These are phyloP conservation scores for Drosophila phalerata DNA, from an alignment of 2,888 invertebrate genomes.

Conservation along the genomic window DNA sequence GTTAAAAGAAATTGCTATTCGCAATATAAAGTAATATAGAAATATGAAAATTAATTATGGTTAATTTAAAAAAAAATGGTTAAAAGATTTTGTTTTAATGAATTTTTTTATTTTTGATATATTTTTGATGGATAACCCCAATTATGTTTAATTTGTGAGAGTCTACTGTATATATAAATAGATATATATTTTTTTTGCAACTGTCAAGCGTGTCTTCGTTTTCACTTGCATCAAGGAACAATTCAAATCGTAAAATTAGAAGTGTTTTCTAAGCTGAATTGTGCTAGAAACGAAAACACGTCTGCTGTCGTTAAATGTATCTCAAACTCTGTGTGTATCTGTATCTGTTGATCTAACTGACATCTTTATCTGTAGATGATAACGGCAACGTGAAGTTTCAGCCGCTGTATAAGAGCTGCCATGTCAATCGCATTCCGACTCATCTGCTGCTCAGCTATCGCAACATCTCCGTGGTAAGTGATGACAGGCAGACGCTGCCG, in stretches of 20 bases:
- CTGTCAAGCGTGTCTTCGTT: constrained; percentile 5
- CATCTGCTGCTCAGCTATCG: constrained; percentile 90
- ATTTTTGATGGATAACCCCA: no score
- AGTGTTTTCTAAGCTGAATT: constrained; percentile 3
- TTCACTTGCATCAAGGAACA: background rate
- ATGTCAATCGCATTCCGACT: constrained; percentile 89
- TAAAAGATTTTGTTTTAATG: no score
- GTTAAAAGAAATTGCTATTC: no score
- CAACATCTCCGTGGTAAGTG: constrained; percentile 91
- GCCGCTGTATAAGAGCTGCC: constrained; percentile 91
- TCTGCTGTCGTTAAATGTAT: background rate
- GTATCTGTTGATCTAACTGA: constrained; percentile 53
- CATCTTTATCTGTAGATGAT: constrained; percentile 87
- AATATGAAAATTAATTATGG: no score
- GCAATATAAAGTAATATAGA: no score
- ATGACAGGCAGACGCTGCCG: constrained; percentile 53
- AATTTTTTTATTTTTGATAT: no score
- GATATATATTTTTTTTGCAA: background rate
- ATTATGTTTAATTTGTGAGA: background rate
- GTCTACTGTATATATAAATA: constrained; percentile 5
- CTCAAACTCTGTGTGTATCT: constrained; percentile 20
- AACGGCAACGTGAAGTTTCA: constrained; percentile 88
- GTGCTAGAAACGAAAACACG: background rate
- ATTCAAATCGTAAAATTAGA: background rate
- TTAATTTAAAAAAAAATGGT: no score